A percentile compares a stretch with the other conserved stretches of the same genome.
These are phyloP conservation scores for Cynopterus sphinx DNA, from an alignment of 2,797 vertebrate species.

Conservation along the genomic window DNA sequence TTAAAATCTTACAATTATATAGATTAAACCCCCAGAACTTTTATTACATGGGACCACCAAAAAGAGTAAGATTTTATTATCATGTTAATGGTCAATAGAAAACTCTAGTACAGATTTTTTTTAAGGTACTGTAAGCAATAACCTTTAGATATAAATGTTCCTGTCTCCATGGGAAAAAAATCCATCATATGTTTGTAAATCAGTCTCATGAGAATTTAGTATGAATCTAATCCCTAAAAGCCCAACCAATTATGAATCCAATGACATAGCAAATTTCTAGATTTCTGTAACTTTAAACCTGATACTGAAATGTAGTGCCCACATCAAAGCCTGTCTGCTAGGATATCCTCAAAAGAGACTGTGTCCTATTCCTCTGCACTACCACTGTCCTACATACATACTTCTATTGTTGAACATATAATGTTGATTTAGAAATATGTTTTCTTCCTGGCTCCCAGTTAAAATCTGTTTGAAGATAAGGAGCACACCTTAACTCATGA, in stretches of 20 bases:
- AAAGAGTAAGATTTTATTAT: not conserved
- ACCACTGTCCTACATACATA: not conserved
- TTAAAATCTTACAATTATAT: slow-evolving; percentile 4
- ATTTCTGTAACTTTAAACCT: not conserved
- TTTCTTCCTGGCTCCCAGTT: not conserved
- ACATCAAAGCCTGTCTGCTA: not conserved
- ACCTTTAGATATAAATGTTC: not conserved
- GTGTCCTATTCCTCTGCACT: not conserved
- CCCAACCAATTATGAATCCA: not conserved
- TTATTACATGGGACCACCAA: not conserved
- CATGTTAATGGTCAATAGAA: not conserved
- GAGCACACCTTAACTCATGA: not conserved
- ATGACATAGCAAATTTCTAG: not conserved
- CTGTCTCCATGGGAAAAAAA: not conserved
- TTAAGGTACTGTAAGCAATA: not conserved
- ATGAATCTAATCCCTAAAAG: not conserved
- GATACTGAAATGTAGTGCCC: not conserved
- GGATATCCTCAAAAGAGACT: not conserved
- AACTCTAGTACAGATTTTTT: not conserved
- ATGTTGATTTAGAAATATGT: not conserved
- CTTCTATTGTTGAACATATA: not conserved
- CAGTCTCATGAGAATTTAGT: not conserved
- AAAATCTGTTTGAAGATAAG: not conserved
- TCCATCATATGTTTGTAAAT: not conserved
- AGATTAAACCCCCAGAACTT: not conserved